Evolutionary conservation across 2,797 vertebrate species (phyloP).

Genomic region (Acropternis orthonyx): DNA sequence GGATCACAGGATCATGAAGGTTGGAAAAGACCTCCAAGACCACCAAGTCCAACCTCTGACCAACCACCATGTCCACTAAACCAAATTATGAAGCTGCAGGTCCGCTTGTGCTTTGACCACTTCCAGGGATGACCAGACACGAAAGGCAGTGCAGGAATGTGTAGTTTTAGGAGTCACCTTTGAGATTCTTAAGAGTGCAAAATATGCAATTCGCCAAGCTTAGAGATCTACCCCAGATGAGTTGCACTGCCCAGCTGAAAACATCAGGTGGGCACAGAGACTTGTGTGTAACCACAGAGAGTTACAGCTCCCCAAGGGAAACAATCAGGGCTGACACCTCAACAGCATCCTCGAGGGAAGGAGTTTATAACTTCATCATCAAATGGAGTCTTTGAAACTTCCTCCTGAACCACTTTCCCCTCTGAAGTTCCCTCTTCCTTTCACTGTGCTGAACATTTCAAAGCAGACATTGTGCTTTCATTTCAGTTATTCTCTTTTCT

Average conservation of each 20-base stretch:
- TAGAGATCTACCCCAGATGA: rapidly evolving
- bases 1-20: neutral
- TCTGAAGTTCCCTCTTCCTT: conserved; percentile 53
- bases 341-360: neutral
- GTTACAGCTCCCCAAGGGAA: rapidly evolving
- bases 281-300: rapidly evolving
- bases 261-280: rapidly evolving
- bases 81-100: neutral
- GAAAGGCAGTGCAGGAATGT: rapidly evolving
- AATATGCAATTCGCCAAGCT: rapidly evolving
- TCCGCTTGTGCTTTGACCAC: rapidly evolving
- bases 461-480: conserved; percentile 6
- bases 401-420: conserved; percentile 31
- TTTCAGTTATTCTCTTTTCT: conserved; percentile 3
- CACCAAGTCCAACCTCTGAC: rapidly evolving
- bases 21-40: rapidly evolving
- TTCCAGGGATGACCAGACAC: rapidly evolving
- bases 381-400: conserved; percentile 35
- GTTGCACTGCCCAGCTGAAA: neutral
- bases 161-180: too few species aligned
- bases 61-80: neutral
- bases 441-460: conserved; percentile 25
- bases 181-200: rapidly evolving
- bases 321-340: neutral
- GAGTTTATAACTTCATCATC: neutral